Evolutionary conservation across 2,888 invertebrate species (phyloP).

Genomic region (Catocala fraxini): DNA sequence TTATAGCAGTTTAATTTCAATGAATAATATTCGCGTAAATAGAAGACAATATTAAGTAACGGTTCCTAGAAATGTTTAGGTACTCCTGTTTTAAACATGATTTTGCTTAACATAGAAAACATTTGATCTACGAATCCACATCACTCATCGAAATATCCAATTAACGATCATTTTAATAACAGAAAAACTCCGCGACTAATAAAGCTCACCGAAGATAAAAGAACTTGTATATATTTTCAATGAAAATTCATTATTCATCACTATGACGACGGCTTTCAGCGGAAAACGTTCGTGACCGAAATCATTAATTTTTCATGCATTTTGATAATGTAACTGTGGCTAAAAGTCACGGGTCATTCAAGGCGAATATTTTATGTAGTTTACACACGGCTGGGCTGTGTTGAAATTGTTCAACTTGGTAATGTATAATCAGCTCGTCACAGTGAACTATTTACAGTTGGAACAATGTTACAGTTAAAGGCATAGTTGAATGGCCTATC

Average conservation of each 20-base stretch:
- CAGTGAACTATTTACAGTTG: background rate
- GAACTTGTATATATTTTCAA: slow-evolving; percentile 11
- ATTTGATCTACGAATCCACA: too few species aligned
- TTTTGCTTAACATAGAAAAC: too few species aligned
- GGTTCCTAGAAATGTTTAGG: too few species aligned
- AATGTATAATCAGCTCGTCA: slow-evolving; percentile 8
- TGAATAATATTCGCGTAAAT: too few species aligned
- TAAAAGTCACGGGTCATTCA: slow-evolving; percentile 40
- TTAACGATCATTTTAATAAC: slow-evolving; percentile 21
- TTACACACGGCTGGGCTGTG: slow-evolving; percentile 17
- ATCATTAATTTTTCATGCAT: slow-evolving; percentile 57
- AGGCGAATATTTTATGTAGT: slow-evolving; percentile 30
- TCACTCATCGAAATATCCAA: slow-evolving; percentile 12
- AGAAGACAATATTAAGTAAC: too few species aligned
- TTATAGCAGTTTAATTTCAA: too few species aligned
- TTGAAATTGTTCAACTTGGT: slow-evolving; percentile 8
- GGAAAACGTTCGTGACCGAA: slow-evolving; percentile 55
- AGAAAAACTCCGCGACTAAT: slow-evolving; percentile 13
- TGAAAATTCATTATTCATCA: slow-evolving; percentile 28
- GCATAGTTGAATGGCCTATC: too few species aligned
- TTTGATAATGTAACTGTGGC: slow-evolving; percentile 49
- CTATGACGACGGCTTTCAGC: slow-evolving; percentile 50
- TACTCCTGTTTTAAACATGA: too few species aligned
- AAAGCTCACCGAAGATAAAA: slow-evolving; percentile 18
- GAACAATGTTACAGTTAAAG: background rate